Evolutionary conservation across 2,888 invertebrate species (phyloP), one percentile per base, ranked within the genome.

Genomic region (Elegia similella): DNA sequence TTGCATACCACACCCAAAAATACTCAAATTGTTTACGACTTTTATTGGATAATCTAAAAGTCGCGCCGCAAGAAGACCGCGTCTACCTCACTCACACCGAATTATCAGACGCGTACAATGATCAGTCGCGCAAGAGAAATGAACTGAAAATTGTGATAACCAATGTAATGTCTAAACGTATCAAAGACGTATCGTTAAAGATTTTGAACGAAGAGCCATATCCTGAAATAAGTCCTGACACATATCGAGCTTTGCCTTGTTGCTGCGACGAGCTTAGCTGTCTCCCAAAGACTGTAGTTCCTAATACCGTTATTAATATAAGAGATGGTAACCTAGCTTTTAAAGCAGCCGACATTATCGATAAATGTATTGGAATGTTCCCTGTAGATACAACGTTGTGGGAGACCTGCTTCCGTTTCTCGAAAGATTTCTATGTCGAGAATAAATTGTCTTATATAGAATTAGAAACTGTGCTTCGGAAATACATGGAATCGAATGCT

Each of bases 381-480:
- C 90, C 91, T 0, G 76, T 88, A 1, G 81, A 87, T 42, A 69
- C 81, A 1, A 70, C 78, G 2, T 60, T 90, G 8, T 91, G 91
- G 91, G 89, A 90, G 59, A 73, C 74, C 2, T 91, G 88, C 62
- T 88, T 91, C 69, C 75, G 86, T 23, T 64, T 80, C 0, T 77
- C 89, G 0, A 90, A 87, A 62, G 77, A 88, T 65, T 91, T 82
- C 66, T 91, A 80, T 63, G 62, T 90, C 42, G 80, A 86, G 7
- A 88, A 91, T 62, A 67, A 82, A 61, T 69, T 91, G 60, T 76
- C 75, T 13, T 84, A 93, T 59, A 77, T 84, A 8, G 89, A 88
- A 55, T 78, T 94, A 60, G 94, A 94, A 74, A 79, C 77, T 3
- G 86, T 94, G 3, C 80, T 94, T 56, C 75, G 91, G 13, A 92